Evolutionary conservation across 2,797 vertebrate genomes (phyloP).

Genomic region (Sarcophilus harrisii): DNA sequence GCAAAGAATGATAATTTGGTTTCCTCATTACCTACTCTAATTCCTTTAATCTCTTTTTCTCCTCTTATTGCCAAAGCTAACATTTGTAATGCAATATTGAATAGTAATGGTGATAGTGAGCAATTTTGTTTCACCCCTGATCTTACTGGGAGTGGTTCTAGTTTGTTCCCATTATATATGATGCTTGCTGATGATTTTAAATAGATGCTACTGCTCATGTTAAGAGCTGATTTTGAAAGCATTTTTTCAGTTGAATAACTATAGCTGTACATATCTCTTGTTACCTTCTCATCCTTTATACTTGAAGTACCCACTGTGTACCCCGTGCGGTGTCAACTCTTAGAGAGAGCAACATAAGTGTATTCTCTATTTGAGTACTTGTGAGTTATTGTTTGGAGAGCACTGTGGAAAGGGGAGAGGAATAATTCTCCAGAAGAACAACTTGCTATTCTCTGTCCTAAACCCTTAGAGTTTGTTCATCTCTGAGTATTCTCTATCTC

Average conservation of each 20-base stretch:
- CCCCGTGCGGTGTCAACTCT: background rate
- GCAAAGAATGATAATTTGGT: too few relatives aligned
- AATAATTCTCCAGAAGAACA: background rate
- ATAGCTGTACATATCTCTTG: background rate
- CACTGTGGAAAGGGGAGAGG: background rate
- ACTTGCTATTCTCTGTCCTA: slow-evolving; percentile 30
- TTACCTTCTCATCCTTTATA: background rate
- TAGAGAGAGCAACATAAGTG: background rate
- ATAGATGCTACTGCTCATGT: too few relatives aligned
- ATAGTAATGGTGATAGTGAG: too few relatives aligned
- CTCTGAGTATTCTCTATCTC: slow-evolving; percentile 1
- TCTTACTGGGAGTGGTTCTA: too few relatives aligned
- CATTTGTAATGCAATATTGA: too few relatives aligned
- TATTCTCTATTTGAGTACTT: background rate
- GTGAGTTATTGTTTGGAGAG: background rate
- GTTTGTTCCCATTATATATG: too few relatives aligned
- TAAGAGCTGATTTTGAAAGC: background rate
- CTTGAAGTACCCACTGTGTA: background rate
- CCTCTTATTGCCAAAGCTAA: too few relatives aligned
- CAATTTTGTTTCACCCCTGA: too few relatives aligned
- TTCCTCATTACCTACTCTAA: too few relatives aligned
- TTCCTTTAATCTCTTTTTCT: too few relatives aligned
- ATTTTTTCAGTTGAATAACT: background rate
- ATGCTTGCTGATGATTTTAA: too few relatives aligned
- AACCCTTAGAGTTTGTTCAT: background rate